phyloP scores from a whole-genome alignment of 2,888 invertebrate species.

The Trissoscelio sp. region DNA sequence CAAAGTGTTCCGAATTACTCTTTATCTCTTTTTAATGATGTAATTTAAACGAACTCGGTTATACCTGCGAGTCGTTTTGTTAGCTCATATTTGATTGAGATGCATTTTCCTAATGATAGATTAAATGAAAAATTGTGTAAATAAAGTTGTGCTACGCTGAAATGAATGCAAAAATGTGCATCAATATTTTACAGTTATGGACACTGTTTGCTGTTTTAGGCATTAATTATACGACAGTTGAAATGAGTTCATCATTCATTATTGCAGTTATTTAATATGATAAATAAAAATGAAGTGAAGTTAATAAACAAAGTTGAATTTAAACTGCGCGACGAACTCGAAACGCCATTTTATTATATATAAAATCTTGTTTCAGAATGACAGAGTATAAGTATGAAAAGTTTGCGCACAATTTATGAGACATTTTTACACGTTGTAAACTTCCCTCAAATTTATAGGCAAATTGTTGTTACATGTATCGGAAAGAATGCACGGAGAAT shows the following conservation, averaged over 20 bases:
- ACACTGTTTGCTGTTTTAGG: too few relatives aligned
- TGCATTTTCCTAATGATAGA: constrained; percentile 33
- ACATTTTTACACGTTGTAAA: constrained; percentile 61
- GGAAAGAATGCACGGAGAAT: constrained; percentile 44
- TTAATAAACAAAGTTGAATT: constrained; percentile 25
- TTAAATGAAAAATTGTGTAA: constrained; percentile 20
- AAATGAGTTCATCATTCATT: neutral
- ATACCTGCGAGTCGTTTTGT: neutral
- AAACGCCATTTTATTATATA: constrained; percentile 22
- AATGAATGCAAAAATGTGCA: neutral
- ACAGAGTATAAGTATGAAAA: constrained; percentile 44
- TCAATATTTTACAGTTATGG: too few relatives aligned
- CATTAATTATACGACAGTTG: too few relatives aligned
- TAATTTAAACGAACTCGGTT: constrained; percentile 21
- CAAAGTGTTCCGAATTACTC: constrained; percentile 29
- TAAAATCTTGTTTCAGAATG: constrained; percentile 49
- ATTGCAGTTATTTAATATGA: neutral
- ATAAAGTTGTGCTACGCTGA: neutral
- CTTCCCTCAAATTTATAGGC: constrained; percentile 49
- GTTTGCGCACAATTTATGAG: constrained; percentile 52
- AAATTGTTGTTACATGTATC: constrained; percentile 57
- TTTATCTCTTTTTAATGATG: constrained; percentile 52
- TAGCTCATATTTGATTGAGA: constrained; percentile 28
- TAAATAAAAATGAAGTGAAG: neutral
- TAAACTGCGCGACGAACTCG: constrained; percentile 9